Evolutionary conservation across 2,797 vertebrate genomes (phyloP).

Genomic region (Anguilla anguilla): DNA sequence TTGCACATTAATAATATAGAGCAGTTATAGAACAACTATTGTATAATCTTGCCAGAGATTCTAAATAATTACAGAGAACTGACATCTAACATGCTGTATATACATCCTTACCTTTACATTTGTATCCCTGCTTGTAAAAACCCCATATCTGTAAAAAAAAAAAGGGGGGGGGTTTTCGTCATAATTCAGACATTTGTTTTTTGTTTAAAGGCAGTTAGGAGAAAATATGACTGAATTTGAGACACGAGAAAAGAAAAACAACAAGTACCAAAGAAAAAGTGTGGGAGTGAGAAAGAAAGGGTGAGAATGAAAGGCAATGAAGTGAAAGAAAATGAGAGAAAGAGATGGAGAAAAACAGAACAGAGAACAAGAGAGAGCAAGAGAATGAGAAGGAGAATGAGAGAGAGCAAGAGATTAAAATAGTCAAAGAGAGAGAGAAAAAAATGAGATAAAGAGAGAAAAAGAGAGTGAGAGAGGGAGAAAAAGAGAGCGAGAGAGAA

Average conservation of each 20-base stretch:
- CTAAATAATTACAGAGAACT: too few relatives aligned
- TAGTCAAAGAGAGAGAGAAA: background rate
- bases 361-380: background rate
- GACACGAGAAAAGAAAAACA: background rate
- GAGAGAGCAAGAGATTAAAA: background rate
- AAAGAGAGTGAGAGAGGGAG: background rate
- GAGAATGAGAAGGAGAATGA: background rate
- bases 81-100: background rate
- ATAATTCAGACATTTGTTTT: background rate
- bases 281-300: background rate
- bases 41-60: too few relatives aligned
- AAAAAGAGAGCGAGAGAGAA: background rate
- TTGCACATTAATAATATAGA: too few relatives aligned
- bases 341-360: background rate
- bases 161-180: background rate
- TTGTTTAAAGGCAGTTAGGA: background rate
- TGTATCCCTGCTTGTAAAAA: constrained; percentile 77
- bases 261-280: background rate
- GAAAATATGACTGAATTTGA: background rate
- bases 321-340: background rate
- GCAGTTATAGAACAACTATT: too few relatives aligned
- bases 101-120: constrained; percentile 73
- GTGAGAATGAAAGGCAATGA: background rate
- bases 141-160: constrained; percentile 70
- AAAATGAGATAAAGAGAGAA: too few relatives aligned